Percentiles rank a stretch among this genome's conserved stretches.
Evolutionary conservation across 1,140 invertebrate genomes (phyloP).

Genomic region (Lepidurus arcticus): DNA sequence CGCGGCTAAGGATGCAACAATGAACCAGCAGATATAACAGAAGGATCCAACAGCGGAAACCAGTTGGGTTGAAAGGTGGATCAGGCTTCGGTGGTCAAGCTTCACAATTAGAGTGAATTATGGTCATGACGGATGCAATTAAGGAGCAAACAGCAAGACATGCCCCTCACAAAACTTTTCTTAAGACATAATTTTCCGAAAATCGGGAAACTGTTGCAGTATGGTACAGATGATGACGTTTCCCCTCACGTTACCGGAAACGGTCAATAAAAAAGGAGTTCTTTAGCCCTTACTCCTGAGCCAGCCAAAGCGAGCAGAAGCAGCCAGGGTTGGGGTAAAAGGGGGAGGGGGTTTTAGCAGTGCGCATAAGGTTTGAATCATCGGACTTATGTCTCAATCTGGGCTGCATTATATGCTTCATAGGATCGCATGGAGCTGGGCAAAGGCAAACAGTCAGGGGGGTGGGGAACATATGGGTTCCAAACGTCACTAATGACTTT

Average conservation of each 20-base stretch:
- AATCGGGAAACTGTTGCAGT: neutral
- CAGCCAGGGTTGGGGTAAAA: neutral
- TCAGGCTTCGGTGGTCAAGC: no score
- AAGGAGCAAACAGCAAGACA: no score
- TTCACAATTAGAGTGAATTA: no score
- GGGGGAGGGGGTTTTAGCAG: neutral
- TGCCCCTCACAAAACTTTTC: no score
- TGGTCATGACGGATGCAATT: no score
- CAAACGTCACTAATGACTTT: conserved; percentile 6
- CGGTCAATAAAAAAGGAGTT: neutral
- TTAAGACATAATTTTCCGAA: neutral
- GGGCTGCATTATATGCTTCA: conserved; percentile 21
- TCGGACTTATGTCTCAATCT: conserved; percentile 18
- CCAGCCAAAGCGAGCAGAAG: neutral
- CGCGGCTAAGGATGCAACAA: no score
- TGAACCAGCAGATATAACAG: no score
- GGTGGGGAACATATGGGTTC: neutral
- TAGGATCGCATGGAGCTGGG: neutral
- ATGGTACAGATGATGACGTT: neutral
- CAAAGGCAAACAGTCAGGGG: neutral
- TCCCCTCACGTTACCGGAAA: neutral
- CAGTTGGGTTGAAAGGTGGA: no score
- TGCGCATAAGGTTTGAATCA: conserved; percentile 14
- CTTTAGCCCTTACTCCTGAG: neutral
- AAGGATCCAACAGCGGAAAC: no score